These are phyloP conservation scores for Dasyurus viverrinus DNA, from an alignment of 2,113 vertebrate genomes.

Conservation along the genomic window DNA sequence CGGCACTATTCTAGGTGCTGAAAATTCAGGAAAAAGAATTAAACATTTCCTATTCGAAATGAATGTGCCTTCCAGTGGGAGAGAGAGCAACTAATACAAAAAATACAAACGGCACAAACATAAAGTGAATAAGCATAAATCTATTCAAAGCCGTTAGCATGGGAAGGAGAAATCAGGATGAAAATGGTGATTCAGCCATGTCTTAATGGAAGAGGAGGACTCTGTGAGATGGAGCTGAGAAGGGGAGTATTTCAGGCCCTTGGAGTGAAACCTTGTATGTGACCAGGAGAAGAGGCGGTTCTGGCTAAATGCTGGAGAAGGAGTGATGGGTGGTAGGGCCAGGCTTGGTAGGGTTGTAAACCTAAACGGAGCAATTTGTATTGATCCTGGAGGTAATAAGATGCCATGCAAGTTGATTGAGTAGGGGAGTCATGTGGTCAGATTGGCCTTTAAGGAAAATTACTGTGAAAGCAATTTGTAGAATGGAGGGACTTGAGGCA, in stretches of 20 bases:
- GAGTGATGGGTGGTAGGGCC: not conserved
- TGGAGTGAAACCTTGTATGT: not conserved
- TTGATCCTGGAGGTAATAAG: not conserved
- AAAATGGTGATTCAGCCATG: not conserved
- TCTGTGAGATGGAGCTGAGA: not conserved
- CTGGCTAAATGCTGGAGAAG: not conserved
- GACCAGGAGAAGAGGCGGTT: not conserved
- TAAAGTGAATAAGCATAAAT: not conserved
- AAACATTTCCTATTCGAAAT: not conserved
- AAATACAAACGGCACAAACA: not conserved
- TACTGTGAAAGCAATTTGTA: not conserved
- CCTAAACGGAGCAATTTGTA: not conserved
- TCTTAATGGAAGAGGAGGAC: not conserved
- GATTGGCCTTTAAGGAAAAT: not conserved
- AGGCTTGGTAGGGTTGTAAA: not conserved
- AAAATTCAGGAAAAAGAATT: not conserved
- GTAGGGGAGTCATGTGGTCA: not conserved
- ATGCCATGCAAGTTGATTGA: not conserved
- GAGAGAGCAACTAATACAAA: not conserved
- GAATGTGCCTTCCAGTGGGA: not conserved
- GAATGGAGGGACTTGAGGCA: not conserved
- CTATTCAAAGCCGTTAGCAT: not conserved
- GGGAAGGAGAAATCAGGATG: not conserved
- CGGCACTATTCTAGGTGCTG: not conserved
- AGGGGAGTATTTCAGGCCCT: not conserved